Evolutionary conservation across 2,888 invertebrate genomes (phyloP).

Genomic region (Epiblema foenella): DNA sequence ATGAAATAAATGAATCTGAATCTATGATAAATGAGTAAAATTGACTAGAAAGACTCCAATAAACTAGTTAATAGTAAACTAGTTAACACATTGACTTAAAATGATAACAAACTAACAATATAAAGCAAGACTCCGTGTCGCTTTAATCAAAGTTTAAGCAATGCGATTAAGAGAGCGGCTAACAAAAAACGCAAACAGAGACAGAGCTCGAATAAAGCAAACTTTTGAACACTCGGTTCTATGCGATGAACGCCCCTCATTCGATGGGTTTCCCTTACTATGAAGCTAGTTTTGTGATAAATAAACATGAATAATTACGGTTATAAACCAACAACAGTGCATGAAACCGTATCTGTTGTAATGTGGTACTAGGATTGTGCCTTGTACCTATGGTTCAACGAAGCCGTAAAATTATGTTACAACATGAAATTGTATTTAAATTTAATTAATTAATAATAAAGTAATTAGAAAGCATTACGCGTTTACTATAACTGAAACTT

Average conservation of each 20-base stretch:
- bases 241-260: conserved; percentile 44
- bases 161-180: conserved; percentile 50
- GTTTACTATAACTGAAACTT: too few relatives aligned
- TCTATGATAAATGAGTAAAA: too few relatives aligned
- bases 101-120: conserved; percentile 5
- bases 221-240: conserved; percentile 50
- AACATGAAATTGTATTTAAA: too few relatives aligned
- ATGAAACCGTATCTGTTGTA: too few relatives aligned
- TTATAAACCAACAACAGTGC: too few relatives aligned
- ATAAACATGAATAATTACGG: neutral
- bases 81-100: neutral
- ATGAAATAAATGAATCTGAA: too few relatives aligned
- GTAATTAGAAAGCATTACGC: too few relatives aligned
- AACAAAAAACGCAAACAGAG: conserved; percentile 53
- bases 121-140: conserved; percentile 30
- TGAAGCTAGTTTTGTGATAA: neutral
- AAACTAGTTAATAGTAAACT: neutral
- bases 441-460: too few relatives aligned
- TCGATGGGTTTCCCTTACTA: conserved; percentile 15
- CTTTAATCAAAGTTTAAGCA: conserved; percentile 55
- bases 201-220: conserved; percentile 47
- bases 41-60: too few relatives aligned
- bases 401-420: too few relatives aligned
- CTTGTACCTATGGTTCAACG: too few relatives aligned
- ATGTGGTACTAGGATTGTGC: too few relatives aligned